Evolutionary conservation across 2,888 invertebrate genomes (phyloP), one percentile per base, ranked within the genome.

Genomic region (Drosophila paramelanica): DNA sequence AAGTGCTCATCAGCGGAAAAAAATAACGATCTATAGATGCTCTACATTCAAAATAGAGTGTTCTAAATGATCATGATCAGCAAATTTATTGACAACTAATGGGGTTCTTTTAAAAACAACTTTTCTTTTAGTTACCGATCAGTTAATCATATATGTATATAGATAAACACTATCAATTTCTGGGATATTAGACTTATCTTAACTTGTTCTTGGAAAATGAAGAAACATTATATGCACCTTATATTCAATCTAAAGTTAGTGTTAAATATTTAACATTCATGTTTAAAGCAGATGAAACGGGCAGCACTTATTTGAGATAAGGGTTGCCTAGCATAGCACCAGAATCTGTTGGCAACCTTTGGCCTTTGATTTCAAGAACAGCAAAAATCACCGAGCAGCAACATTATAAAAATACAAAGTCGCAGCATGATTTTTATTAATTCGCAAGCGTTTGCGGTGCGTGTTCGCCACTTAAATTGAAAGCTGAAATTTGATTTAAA

Each of bases 351-450:
- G 49, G 41, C 14, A 75, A 79, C 66, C 78, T 69, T 72, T 76
- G 50, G 58, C 78, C 56, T 61, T 61, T 55, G 41, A 43, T 50
- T 68, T 77, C 65, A 81, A 77, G 81, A 79, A 55, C 65, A 72
- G 38, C 56, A 41, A 36, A 56, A 61, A 62, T 64, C 58, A 38
- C 14, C 41, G 49, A 50, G 8, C 31, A 27, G 43, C 14, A 33
- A 23, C 57, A 72, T 69, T 77, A 67, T 67, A 78, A 23, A 23
- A 23, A 77, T 67, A 55, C 23, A n/a, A 55, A 49, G 56, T 50
- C 56, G 46, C 13, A 52, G 53, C 62, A 58, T 55, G 36, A 57
- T 55, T 65, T 65, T 69, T 46, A 68, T 67, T 80, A 74, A 80
- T 80, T 67, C 78, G 70, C 78, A 71, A 69, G 50, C 67, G 62